Percentiles rank a stretch among this genome's conserved stretches.
These are phyloP conservation scores for Gyps fulvus DNA, from an alignment of 2,113 vertebrate species.

Conservation along the genomic window DNA sequence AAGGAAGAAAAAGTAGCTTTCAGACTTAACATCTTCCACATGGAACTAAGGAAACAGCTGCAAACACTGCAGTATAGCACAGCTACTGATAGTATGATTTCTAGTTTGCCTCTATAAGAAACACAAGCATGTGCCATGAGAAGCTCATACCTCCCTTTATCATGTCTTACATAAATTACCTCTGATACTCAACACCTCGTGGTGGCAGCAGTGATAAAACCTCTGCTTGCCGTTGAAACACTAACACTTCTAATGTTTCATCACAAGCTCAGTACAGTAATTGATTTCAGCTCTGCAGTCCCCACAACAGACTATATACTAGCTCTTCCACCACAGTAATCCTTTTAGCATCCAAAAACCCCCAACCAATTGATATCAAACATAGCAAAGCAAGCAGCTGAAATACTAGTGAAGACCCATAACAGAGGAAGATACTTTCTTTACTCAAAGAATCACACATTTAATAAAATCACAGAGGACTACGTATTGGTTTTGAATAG, in stretches of 20 bases:
- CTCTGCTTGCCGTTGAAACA: not conserved
- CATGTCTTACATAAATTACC: not conserved
- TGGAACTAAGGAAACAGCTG: not conserved
- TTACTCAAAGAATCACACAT: not conserved
- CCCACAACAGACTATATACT: not conserved
- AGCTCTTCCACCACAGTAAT: not conserved
- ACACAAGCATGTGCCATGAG: not conserved
- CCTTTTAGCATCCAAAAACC: not conserved
- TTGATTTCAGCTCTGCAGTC: not conserved
- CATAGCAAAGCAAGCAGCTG: not conserved
- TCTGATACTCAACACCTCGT: not conserved
- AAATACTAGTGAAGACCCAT: not conserved
- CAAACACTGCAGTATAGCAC: not conserved
- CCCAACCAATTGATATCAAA: not conserved
- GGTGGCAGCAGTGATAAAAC: not conserved
- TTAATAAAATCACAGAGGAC: not conserved
- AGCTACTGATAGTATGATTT: not conserved
- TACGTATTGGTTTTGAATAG: not conserved
- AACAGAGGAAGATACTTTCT: not conserved
- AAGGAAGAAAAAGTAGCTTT: not conserved
- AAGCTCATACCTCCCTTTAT: not conserved
- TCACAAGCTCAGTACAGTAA: not conserved
- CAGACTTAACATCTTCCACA: not conserved
- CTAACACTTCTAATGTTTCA: not conserved
- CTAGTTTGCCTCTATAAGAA: not conserved